These are phyloP conservation scores for Sipha flava DNA, from an alignment of 1,140 invertebrate genomes.

Conservation along the genomic window DNA sequence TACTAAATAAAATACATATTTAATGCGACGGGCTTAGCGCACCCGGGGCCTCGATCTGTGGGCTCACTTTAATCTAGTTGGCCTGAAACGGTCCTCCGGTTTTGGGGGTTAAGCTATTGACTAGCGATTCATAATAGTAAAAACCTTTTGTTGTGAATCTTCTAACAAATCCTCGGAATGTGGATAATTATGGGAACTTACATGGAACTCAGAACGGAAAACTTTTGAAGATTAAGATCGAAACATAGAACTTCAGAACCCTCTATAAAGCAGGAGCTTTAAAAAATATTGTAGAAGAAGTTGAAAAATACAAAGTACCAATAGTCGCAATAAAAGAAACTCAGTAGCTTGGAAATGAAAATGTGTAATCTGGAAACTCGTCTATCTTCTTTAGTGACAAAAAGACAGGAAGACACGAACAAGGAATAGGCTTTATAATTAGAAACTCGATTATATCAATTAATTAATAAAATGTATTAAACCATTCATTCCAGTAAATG, in stretches of 20 bases:
- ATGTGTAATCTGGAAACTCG: background rate
- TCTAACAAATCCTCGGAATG: too few relatives aligned
- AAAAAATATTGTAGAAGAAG: conserved; percentile 31
- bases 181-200: too few relatives aligned
- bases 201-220: too few relatives aligned
- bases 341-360: conserved; percentile 24
- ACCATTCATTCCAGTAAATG: conserved; percentile 20
- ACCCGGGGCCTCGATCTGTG: conserved; percentile 5
- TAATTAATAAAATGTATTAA: too few relatives aligned
- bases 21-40: conserved; percentile 3
- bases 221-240: too few relatives aligned
- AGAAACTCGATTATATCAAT: too few relatives aligned
- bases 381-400: background rate
- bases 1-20: too few relatives aligned
- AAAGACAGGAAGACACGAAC: background rate
- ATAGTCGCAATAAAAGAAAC: conserved; percentile 36
- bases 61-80: background rate
- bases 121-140: too few relatives aligned
- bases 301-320: conserved; percentile 34
- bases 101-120: too few relatives aligned
- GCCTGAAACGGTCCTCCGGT: background rate
- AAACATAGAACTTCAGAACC: conserved; percentile 35
- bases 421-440: conserved; percentile 29
- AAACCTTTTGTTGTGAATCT: too few relatives aligned
- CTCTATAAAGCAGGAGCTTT: conserved; percentile 22